These are phyloP conservation scores for Colius striatus DNA, from an alignment of 2,113 vertebrate genomes.

Conservation along the genomic window DNA sequence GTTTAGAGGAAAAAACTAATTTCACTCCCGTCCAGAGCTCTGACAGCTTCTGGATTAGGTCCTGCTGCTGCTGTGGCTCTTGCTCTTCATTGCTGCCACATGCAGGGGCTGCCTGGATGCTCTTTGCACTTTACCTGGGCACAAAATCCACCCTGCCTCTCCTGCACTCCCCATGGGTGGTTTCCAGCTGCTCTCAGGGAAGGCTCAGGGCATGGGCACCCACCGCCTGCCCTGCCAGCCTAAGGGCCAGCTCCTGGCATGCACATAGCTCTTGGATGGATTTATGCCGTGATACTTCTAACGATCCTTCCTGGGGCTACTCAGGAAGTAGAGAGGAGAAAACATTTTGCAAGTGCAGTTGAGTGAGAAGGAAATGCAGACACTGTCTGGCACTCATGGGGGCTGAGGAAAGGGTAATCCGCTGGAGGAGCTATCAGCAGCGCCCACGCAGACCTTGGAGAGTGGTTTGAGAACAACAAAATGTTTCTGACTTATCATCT, in stretches of 20 bases:
- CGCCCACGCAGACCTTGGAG: background rate
- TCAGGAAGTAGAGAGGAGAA: background rate
- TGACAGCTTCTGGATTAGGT: background rate
- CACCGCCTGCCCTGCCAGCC: background rate
- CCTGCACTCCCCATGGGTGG: accelerated
- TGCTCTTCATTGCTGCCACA: accelerated
- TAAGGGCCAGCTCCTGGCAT: background rate
- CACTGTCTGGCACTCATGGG: background rate
- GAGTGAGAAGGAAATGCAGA: background rate
- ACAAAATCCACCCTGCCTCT: background rate
- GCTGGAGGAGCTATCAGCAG: background rate
- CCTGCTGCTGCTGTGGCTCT: background rate
- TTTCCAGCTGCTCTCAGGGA: background rate
- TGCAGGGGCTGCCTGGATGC: background rate
- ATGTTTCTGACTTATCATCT: background rate
- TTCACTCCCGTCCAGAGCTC: background rate
- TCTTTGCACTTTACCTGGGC: background rate
- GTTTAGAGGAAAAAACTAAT: background rate
- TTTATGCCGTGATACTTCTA: background rate
- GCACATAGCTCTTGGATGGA: accelerated
- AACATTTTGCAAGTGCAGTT: accelerated
- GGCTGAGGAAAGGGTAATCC: background rate
- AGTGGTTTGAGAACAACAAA: background rate
- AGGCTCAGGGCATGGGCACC: background rate
- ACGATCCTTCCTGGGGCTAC: accelerated